phyloP scores from a whole-genome alignment of 1,140 invertebrate genomes.

The Drosophila kurseongensis region DNA sequence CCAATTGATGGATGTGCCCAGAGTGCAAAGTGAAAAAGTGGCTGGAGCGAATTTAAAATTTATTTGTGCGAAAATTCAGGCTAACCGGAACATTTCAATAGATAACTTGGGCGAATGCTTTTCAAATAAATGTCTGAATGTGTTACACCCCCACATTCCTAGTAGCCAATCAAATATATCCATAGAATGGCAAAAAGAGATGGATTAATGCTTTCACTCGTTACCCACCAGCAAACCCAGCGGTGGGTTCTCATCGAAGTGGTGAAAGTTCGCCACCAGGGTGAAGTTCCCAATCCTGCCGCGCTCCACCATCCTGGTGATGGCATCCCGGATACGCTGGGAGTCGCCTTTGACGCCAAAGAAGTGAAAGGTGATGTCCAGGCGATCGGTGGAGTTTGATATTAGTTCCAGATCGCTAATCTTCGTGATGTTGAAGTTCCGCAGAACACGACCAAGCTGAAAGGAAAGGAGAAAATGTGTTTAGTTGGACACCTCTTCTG shows the following conservation, averaged over 20 bases:
- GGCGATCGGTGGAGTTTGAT: conserved; percentile 87
- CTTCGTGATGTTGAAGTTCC: conserved; percentile 88
- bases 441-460: conserved; percentile 88
- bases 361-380: conserved; percentile 88
- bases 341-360: conserved; percentile 87
- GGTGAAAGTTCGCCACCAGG: conserved; percentile 87
- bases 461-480: conserved; percentile 23
- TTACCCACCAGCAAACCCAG: conserved; percentile 86
- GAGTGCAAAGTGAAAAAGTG: conserved; percentile 6
- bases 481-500: background rate
- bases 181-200: conserved; percentile 4
- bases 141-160: background rate
- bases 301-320: conserved; percentile 87
- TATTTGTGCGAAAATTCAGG: conserved; percentile 8
- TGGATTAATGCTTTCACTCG: conserved; percentile 3
- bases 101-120: conserved; percentile 14
- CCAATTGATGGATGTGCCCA: conserved; percentile 59
- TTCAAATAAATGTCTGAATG: conserved; percentile 12
- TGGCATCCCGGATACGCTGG: conserved; percentile 87
- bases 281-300: conserved; percentile 88
- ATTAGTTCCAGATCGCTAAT: conserved; percentile 89
- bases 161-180: conserved; percentile 12
- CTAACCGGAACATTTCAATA: conserved; percentile 16
- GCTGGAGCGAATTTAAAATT: conserved; percentile 21
- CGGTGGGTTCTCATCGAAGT: conserved; percentile 87